Evolutionary conservation across 2,113 vertebrate species (phyloP).

Genomic region (Perca flavescens): DNA sequence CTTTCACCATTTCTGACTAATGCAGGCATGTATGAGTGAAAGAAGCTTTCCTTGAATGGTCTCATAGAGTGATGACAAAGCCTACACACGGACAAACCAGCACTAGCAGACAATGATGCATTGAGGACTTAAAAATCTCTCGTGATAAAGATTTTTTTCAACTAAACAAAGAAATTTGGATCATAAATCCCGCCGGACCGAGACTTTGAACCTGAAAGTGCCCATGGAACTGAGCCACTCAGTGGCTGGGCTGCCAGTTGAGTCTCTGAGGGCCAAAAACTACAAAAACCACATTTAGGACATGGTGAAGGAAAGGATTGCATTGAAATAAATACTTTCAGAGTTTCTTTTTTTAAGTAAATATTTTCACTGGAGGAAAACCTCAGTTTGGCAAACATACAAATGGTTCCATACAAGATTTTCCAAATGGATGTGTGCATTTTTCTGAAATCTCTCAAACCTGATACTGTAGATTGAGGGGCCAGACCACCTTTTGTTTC

Average conservation of each 20-base stretch:
- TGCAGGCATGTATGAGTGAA: neutral
- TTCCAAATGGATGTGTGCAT: constrained; percentile 80
- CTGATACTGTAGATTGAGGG: constrained; percentile 77
- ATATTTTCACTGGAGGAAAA: constrained; percentile 84
- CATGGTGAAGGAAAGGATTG: constrained; percentile 71
- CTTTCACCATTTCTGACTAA: constrained; percentile 17
- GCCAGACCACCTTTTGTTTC: constrained; percentile 82
- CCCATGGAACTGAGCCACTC: constrained; percentile 50
- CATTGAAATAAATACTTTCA: constrained; percentile 80
- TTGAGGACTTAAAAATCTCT: constrained; percentile 6
- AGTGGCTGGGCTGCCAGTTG: constrained; percentile 53
- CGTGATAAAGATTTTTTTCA: constrained; percentile 13
- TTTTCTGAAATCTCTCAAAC: constrained; percentile 79
- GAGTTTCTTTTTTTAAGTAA: constrained; percentile 73
- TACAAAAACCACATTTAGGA: constrained; percentile 78
- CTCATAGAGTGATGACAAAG: constrained; percentile 16
- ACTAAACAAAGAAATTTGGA: constrained; percentile 37
- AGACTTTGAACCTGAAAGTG: constrained; percentile 52
- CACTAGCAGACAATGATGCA: constrained; percentile 1
- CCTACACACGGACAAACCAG: neutral
- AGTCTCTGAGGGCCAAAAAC: constrained; percentile 63
- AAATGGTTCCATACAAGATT: constrained; percentile 78
- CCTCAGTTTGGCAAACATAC: constrained; percentile 78
- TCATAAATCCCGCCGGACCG: constrained; percentile 20
- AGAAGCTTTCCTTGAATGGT: constrained; percentile 31